Percentiles rank a stretch among this genome's conserved stretches.
phyloP scores from a whole-genome alignment of 2,888 invertebrate species.

The Hirtodrosophila cameraria region DNA sequence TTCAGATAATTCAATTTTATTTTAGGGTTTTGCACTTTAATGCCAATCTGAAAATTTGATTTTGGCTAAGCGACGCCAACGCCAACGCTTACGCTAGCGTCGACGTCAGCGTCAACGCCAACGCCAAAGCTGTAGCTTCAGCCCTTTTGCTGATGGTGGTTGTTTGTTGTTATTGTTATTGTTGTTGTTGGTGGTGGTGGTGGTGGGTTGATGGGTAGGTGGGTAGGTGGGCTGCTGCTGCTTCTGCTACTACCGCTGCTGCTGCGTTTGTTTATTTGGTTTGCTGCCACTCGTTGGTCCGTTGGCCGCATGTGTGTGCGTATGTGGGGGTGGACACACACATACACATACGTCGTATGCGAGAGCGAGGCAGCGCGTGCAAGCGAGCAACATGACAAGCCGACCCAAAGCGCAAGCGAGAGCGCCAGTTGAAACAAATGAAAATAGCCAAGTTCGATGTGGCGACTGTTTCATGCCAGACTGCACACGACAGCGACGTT shows the following conservation, averaged over 20 bases:
- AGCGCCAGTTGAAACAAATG: slow-evolving; percentile 57
- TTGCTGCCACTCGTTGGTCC: slow-evolving; percentile 58
- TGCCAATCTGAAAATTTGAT: slow-evolving; percentile 83
- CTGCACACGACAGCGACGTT: slow-evolving; percentile 35
- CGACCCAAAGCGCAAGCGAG: slow-evolving; percentile 7
- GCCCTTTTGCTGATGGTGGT: slow-evolving; percentile 61
- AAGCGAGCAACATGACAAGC: slow-evolving; percentile 17
- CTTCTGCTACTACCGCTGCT: slow-evolving; percentile 21
- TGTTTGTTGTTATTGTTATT: slow-evolving; percentile 24
- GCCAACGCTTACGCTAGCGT: slow-evolving; percentile 24
- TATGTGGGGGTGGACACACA: slow-evolving; percentile 75
- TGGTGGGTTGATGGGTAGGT: slow-evolving; percentile 50
- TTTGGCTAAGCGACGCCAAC: slow-evolving; percentile 74
- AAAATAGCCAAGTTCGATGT: slow-evolving; percentile 58
- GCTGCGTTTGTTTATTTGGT: slow-evolving; percentile 56
- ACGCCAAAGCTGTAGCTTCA: slow-evolving; percentile 27
- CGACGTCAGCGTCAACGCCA: slow-evolving; percentile 35
- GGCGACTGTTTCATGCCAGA: slow-evolving; percentile 47
- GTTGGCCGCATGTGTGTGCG: slow-evolving; percentile 68
- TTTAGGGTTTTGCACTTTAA: slow-evolving; percentile 83
- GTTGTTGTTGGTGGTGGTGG: slow-evolving; percentile 19
- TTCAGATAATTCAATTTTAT: slow-evolving; percentile 83
- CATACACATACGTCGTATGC: slow-evolving; percentile 33
- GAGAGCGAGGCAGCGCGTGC: slow-evolving; percentile 32
- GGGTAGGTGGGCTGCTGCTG: slow-evolving; percentile 39